These are phyloP conservation scores for Crossoptilon crossoptilon DNA, from an alignment of 2,797 vertebrate genomes.

Conservation along the genomic window DNA sequence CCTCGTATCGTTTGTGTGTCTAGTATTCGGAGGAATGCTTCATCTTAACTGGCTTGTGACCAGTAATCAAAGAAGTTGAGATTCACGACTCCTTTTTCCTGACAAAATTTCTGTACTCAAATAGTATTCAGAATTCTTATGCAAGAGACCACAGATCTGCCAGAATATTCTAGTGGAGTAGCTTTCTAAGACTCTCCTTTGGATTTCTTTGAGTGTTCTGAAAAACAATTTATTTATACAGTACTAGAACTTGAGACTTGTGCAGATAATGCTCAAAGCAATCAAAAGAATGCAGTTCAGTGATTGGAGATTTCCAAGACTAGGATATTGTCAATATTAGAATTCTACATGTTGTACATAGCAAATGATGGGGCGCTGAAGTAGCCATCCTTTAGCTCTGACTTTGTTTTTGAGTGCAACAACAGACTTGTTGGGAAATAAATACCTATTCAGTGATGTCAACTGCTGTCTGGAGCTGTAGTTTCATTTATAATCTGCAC, in stretches of 20 bases:
- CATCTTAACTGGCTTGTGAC: neutral
- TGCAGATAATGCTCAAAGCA: neutral
- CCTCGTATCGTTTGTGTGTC: neutral
- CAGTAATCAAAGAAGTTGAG: neutral
- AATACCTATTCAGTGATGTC: neutral
- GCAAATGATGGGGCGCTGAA: neutral
- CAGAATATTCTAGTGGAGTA: neutral
- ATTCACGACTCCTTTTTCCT: neutral
- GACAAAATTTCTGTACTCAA: neutral
- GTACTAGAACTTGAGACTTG: neutral
- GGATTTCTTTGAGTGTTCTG: neutral
- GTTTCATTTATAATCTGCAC: neutral
- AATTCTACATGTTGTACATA: neutral
- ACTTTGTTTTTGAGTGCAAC: neutral
- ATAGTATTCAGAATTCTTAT: neutral
- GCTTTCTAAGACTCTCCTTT: neutral
- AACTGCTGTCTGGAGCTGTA: neutral
- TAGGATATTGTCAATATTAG: neutral
- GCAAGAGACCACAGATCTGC: neutral
- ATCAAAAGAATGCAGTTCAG: neutral
- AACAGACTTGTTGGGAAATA: neutral
- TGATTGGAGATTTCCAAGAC: neutral
- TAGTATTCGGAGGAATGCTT: neutral
- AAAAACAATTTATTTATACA: neutral
- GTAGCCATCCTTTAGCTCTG: neutral